Conservation (phyloP, 2,113 vertebrate genomes). For the Cephalopholis sonnerati region DNA sequence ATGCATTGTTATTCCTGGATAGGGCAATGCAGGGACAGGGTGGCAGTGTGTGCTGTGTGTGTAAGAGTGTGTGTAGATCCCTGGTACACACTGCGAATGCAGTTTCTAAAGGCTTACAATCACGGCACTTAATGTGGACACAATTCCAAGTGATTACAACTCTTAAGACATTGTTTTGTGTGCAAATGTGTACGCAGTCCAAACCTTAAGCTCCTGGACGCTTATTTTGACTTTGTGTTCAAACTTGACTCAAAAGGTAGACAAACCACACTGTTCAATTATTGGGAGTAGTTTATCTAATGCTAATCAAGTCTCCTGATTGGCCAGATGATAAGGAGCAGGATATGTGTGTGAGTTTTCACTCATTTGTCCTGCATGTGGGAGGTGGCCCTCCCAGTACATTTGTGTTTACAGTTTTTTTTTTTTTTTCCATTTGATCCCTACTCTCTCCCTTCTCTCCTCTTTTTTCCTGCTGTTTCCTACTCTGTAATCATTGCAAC, state of each 20-base stretch:
- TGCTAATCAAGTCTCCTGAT: conserved; percentile 37
- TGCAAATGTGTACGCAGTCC: conserved; percentile 24
- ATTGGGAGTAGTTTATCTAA: conserved; percentile 25
- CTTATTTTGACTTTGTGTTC: conserved; percentile 31
- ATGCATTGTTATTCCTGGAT: conserved; percentile 84
- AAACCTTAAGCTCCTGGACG: conserved; percentile 28
- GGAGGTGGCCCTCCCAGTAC: conserved; percentile 54
- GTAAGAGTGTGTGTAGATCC: conserved; percentile 7
- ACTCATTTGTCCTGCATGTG: conserved; percentile 43
- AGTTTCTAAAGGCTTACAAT: conserved; percentile 60
- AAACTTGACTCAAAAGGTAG: conserved; percentile 39
- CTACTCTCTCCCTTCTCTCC: conserved; percentile 47
- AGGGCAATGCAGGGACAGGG: conserved; percentile 75
- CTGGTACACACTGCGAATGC: conserved; percentile 40
- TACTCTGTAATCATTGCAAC: conserved; percentile 71
- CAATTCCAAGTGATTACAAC: conserved; percentile 53
- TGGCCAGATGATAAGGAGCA: conserved; percentile 27
- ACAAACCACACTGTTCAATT: conserved; percentile 15
- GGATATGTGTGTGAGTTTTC: conserved; percentile 26
- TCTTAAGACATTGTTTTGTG: conserved; percentile 50
- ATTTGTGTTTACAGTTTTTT: conserved; percentile 68
- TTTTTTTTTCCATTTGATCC: conserved; percentile 66
- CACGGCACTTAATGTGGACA: conserved; percentile 49
- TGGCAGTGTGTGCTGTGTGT: conserved; percentile 55
- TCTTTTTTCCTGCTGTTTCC: conserved; percentile 56